Evolutionary conservation across 2,888 invertebrate species (phyloP), one percentile per base, ranked within the genome.

Genomic region (Agonum fuliginosum): DNA sequence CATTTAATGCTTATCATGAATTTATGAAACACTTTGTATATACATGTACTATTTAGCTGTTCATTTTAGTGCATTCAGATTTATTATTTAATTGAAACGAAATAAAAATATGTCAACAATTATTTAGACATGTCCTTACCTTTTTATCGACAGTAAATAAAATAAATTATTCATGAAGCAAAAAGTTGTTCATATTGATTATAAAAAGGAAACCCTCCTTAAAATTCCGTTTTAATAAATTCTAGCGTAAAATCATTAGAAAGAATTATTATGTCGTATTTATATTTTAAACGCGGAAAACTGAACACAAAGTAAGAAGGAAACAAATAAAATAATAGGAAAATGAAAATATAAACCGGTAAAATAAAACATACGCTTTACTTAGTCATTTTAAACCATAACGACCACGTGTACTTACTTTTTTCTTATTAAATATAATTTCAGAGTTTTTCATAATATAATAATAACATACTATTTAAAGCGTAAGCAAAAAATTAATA

Each of bases 101-200:
- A 51, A 51, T 4, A 70, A 10, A 71, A 71, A 48, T 51, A 71
- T 51, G 48, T 34, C 51, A 51, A 19, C 51, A 71, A 71, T n/a
- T n/a, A n/a, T 51, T 71, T 71, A 6, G n/a, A 30, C 19, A 51
- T 71, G 27, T 51, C 27, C 27, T n/a, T 2, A 14, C 19, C 14
- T 43, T 8, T 69, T 30, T 62, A 62, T 30, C 27, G n/a, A 10
- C 41, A 43, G 10, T 20, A 46, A 43, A 69, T 22, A 43, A 22
- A 8, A 37, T 71, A 34, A 48, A 71, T 71, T 22, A 71, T 71
- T 48, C 51, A 71, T 51, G 51, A 51, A 51, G 20, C n/a, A 14
- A 48, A 27, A 71, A 71, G 34, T 71, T 51, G 34, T 71, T 48
- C 51, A 51, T 71, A 71, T 51, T 71, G 71, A 71, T 71, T 51